Percentiles rank a stretch among this genome's conserved stretches.
Evolutionary conservation across 2,113 vertebrate species (phyloP).

Genomic region (Charadrius vociferus): DNA sequence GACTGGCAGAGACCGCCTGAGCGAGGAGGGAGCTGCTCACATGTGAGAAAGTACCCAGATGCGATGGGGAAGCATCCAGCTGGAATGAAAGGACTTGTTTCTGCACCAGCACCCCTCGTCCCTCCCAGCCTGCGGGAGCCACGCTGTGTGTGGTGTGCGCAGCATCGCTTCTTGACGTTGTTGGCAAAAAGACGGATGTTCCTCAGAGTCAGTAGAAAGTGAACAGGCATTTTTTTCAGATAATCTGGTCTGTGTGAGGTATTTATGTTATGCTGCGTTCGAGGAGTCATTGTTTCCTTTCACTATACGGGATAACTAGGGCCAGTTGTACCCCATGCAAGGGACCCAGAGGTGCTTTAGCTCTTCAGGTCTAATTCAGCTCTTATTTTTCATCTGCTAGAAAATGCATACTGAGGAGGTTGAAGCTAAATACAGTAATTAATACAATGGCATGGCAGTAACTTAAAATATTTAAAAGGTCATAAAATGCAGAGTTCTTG

Average conservation of each 20-base stretch:
- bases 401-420: background rate
- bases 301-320: background rate
- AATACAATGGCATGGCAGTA: background rate
- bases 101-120: background rate
- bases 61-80: fast-evolving
- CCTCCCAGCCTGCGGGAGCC: background rate
- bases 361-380: background rate
- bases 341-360: background rate
- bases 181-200: background rate
- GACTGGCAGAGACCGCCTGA: background rate
- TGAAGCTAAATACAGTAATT: background rate
- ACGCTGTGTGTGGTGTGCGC: fast-evolving
- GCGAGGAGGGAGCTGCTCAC: background rate
- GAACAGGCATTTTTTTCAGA: background rate
- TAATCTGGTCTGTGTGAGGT: background rate
- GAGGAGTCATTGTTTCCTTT: background rate
- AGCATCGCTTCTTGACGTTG: background rate
- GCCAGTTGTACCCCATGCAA: background rate
- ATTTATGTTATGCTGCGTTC: background rate
- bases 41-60: background rate
- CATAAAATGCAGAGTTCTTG: background rate
- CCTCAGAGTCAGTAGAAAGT: background rate
- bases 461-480: background rate
- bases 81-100: background rate
- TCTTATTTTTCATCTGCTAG: background rate